Conservation (phyloP, 1,140 invertebrate species). For the Drosophila albomicans region DNA sequence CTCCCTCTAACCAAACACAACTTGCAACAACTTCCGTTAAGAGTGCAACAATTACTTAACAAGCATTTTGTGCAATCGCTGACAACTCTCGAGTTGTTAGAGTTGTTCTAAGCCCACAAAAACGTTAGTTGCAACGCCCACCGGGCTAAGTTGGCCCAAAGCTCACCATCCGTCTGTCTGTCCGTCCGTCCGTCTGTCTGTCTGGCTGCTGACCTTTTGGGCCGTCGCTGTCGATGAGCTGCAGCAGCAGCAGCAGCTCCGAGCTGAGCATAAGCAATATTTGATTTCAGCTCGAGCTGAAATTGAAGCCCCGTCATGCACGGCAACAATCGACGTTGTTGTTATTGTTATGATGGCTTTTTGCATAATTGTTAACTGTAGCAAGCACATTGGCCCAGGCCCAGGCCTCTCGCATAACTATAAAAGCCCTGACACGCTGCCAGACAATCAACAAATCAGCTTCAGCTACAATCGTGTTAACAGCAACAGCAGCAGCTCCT, state of each 20-base stretch:
- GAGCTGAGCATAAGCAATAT: conserved; percentile 48
- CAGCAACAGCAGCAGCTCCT: conserved; percentile 29
- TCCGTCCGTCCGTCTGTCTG: too few species aligned
- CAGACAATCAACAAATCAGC: conserved; percentile 60
- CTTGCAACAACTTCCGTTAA: conserved; percentile 30
- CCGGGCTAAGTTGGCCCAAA: conserved; percentile 9
- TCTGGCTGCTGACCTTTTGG: conserved; percentile 62
- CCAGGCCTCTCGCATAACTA: conserved; percentile 37
- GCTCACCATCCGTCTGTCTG: neutral
- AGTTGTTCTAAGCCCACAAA: conserved; percentile 24
- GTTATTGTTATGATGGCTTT: conserved; percentile 42
- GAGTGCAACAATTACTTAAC: conserved; percentile 12
- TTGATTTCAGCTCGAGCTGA: conserved; percentile 58
- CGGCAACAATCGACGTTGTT: conserved; percentile 61
- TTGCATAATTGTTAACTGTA: conserved; percentile 80
- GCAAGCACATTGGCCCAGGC: conserved; percentile 62
- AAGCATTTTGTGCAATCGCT: conserved; percentile 14
- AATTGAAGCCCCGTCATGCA: conserved; percentile 60
- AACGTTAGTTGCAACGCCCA: conserved; percentile 75
- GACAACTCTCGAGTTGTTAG: too few species aligned
- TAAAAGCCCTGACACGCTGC: conserved; percentile 58
- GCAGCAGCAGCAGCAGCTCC: neutral
- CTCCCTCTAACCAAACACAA: neutral
- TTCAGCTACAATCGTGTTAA: conserved; percentile 34
- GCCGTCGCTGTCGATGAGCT: neutral